phyloP scores from a whole-genome alignment of 2,797 vertebrate genomes.

The Myiotriccus ornatus region DNA sequence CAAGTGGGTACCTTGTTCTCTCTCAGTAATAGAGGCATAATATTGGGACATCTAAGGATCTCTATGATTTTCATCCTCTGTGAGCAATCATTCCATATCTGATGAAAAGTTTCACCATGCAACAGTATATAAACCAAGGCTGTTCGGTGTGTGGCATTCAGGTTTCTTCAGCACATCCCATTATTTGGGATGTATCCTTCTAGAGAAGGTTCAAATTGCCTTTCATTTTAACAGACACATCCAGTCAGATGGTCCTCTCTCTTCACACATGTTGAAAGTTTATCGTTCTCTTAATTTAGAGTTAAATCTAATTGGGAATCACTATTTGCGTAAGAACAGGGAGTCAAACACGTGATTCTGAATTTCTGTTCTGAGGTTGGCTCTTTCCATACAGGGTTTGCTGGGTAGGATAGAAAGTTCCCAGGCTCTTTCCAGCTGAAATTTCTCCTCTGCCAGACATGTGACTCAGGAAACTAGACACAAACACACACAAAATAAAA shows the following conservation, averaged over 20 bases:
- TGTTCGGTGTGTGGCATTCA: background rate
- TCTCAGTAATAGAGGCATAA: background rate
- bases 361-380: background rate
- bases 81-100: background rate
- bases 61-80: background rate
- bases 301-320: background rate
- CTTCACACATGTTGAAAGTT: background rate
- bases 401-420: background rate
- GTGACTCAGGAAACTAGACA: background rate
- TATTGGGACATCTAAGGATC: background rate
- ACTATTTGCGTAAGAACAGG: background rate
- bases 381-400: background rate
- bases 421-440: background rate
- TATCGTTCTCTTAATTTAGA: background rate
- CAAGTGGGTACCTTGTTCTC: background rate
- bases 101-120: background rate
- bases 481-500: background rate
- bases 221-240: background rate
- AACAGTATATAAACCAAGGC: background rate
- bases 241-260: background rate
- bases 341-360: background rate
- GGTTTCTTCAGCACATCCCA: background rate
- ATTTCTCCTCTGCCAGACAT: background rate
- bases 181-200: background rate
- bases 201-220: background rate